phyloP scores from a whole-genome alignment of 2,888 invertebrate genomes.

The Harpalus rufipes region DNA sequence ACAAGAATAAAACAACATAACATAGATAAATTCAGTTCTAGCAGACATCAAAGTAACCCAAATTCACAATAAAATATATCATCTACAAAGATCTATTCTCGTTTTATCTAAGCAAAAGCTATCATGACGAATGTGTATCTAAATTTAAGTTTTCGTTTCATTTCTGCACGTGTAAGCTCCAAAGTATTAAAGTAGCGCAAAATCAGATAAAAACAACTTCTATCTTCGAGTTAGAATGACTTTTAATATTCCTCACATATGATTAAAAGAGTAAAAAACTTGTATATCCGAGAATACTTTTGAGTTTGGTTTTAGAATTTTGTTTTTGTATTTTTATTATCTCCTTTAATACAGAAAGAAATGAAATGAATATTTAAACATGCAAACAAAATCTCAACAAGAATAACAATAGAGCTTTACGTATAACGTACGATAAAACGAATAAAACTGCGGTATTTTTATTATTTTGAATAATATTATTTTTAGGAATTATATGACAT shows the following conservation, averaged over 20 bases:
- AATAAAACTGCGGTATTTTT: neutral
- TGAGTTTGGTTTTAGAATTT: conserved; percentile 32
- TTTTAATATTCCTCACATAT: neutral
- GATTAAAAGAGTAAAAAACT: neutral
- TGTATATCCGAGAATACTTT: neutral
- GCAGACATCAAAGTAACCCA: neutral
- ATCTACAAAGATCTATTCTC: neutral
- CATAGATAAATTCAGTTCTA: neutral
- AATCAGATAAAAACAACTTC: neutral
- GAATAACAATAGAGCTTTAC: conserved; percentile 29
- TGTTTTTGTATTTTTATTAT: conserved; percentile 21
- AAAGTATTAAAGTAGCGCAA: neutral
- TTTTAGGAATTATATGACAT: neutral
- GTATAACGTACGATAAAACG: conserved; percentile 6
- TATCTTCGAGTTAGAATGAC: neutral
- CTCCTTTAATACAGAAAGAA: conserved; percentile 18
- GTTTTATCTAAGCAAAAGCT: neutral
- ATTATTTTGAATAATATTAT: conserved; percentile 18
- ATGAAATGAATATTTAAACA: conserved; percentile 37
- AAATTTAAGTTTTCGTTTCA: neutral
- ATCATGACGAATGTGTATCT: neutral
- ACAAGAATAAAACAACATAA: neutral
- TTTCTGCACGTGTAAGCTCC: neutral
- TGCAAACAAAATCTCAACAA: conserved; percentile 33
- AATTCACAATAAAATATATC: neutral